Evolutionary conservation across 2,888 invertebrate genomes (phyloP), one percentile per base, ranked within the genome.

Genomic region (Drosophila rubida): DNA sequence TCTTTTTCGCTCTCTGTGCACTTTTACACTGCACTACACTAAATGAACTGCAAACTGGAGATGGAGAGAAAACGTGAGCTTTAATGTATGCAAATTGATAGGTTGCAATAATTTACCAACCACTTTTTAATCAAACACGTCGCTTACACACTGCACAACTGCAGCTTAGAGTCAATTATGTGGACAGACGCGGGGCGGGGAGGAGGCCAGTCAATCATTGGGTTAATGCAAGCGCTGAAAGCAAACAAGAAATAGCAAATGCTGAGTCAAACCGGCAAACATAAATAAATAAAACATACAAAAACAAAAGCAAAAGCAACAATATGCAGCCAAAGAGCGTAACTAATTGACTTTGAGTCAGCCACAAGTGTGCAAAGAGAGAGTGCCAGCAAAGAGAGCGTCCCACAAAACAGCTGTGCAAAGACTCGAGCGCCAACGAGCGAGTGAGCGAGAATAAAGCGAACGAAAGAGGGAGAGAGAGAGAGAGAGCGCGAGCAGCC

Each of bases 251-350:
- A 54, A 42, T 41, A 22, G 27, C 45, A 45, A 50, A 62, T 62
- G 37, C 62, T 39, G 67, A 77, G 59, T 77, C 69, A 82, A 69
- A 49, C 32, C 51, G 54, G 63, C 68, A 57, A 60, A 54, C 49
- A 30, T 27, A 46, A 65, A 68, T 62, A 71, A 62, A 65, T 46
- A 57, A 69, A 61, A 44, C 61, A 84, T 80, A 78, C 76, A 74
- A 76, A 78, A 83, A 78, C 76, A 81, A 81, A 81, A 60, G 46
- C 76, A 81, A 81, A 81, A 60, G 46, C 44, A 59, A 58, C 65
- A 64, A 68, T 19, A 19, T 44, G 61, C 77, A 49, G 53, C 39
- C 79, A 71, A 84, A 81, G 79, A 81, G 85, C 85, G 67, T 69
- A 79, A 74, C 77, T 72, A 81, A 84, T 81, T 76, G 76, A 41